Conservation (phyloP, 2,888 invertebrate species). For the Rotaria macrura region DNA sequence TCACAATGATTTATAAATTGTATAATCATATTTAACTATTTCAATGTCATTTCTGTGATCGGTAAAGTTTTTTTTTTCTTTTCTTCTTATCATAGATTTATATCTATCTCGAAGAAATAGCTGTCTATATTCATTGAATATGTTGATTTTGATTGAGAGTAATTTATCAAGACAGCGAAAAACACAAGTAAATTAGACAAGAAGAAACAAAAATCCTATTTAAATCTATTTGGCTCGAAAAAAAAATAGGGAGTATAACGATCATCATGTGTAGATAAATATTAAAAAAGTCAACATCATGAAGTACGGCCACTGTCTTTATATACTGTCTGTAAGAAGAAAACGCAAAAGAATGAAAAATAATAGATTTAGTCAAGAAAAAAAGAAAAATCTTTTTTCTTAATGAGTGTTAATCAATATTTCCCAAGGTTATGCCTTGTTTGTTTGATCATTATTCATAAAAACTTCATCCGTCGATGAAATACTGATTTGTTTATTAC, state of each 20-base stretch:
- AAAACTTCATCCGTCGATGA: constrained; percentile 14
- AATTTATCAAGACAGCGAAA: not conserved
- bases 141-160: not conserved
- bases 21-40: not conserved
- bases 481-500: not conserved
- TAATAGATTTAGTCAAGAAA: not conserved
- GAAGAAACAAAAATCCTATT: not conserved
- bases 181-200: not conserved
- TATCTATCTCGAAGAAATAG: not conserved
- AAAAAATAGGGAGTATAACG: not conserved
- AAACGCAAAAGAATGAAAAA: not conserved
- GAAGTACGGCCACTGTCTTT: not conserved
- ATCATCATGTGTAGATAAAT: not conserved
- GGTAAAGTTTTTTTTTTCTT: not conserved
- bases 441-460: not conserved
- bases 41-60: not conserved
- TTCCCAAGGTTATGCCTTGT: not conserved
- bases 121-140: not conserved
- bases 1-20: not conserved
- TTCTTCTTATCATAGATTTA: not conserved
- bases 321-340: not conserved
- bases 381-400: not conserved
- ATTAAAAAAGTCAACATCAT: not conserved
- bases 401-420: not conserved
- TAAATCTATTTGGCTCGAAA: not conserved